Percentiles rank a stretch among this genome's conserved stretches.
Conservation (phyloP, 2,113 vertebrate species). For the Bufo bufo region DNA sequence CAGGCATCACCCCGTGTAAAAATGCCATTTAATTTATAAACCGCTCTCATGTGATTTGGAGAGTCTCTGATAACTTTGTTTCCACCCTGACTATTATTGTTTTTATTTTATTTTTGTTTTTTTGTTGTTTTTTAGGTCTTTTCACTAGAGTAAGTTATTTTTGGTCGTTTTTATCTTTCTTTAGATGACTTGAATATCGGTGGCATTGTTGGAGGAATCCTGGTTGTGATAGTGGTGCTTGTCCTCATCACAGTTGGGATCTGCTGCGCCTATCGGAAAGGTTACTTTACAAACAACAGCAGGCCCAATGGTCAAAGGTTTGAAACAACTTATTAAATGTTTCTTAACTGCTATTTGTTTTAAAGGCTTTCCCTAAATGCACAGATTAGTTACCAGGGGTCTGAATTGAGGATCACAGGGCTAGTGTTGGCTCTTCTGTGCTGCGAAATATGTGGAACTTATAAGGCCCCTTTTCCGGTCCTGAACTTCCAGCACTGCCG, state of each 20-base stretch:
- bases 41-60: too few relatives aligned
- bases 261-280: slow-evolving; percentile 86
- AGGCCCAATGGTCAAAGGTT: slow-evolving; percentile 85
- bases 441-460: too few relatives aligned
- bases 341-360: neutral
- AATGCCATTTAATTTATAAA: too few relatives aligned
- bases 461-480: too few relatives aligned
- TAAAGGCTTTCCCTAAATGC: neutral
- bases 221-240: slow-evolving; percentile 80
- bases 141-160: neutral
- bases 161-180: neutral
- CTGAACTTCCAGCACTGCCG: too few relatives aligned
- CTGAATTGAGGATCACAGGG: too few relatives aligned
- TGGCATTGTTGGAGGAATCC: slow-evolving; percentile 83
- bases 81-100: neutral
- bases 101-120: too few relatives aligned
- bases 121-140: neutral
- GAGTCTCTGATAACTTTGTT: neutral
- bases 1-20: too few relatives aligned
- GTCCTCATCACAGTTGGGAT: slow-evolving; percentile 78
- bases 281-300: slow-evolving; percentile 82
- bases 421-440: too few relatives aligned
- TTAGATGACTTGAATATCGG: slow-evolving; percentile 90
- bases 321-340: slow-evolving; percentile 48
- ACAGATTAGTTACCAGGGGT: neutral